Conservation (phyloP, 2,888 invertebrate genomes). For the Darwinula stevensoni region DNA sequence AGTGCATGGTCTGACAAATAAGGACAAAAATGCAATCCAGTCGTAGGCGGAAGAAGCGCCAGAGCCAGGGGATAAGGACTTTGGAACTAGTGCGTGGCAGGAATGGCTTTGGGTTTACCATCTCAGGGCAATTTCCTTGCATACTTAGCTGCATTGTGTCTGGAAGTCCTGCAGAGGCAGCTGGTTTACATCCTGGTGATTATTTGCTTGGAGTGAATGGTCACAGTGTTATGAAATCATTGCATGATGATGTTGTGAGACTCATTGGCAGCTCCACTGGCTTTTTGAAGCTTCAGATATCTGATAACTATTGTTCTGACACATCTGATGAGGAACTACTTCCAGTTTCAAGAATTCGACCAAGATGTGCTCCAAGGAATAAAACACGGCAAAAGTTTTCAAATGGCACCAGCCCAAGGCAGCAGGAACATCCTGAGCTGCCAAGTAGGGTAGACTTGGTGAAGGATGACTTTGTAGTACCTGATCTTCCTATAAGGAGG, state of each 20-base stretch:
- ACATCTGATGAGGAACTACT: conserved; percentile 36
- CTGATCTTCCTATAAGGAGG: too few species aligned
- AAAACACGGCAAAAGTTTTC: neutral
- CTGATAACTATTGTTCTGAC: conserved; percentile 55
- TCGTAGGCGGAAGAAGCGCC: conserved; percentile 27
- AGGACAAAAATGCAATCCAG: neutral
- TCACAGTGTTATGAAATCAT: conserved; percentile 59
- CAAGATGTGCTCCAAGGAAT: conserved; percentile 12
- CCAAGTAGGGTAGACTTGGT: neutral
- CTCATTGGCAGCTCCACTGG: conserved; percentile 63
- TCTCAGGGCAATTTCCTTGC: conserved; percentile 85
- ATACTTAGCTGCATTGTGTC: conserved; percentile 72
- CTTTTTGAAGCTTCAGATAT: conserved; percentile 51
- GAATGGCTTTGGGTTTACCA: conserved; percentile 88
- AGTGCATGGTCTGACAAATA: too few species aligned
- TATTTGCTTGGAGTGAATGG: conserved; percentile 74
- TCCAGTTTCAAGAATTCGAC: conserved; percentile 13
- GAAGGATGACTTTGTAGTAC: too few species aligned
- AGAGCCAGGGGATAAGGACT: conserved; percentile 40
- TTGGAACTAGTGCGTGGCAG: conserved; percentile 58
- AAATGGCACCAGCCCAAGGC: neutral
- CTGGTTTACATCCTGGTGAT: conserved; percentile 69
- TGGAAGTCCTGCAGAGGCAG: conserved; percentile 64
- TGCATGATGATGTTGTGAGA: conserved; percentile 74
- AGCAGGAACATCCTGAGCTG: too few species aligned